A percentile compares a stretch with the other conserved stretches of the same genome.
phyloP scores from a whole-genome alignment of 2,888 invertebrate genomes.

The Antheraea assamensis region DNA sequence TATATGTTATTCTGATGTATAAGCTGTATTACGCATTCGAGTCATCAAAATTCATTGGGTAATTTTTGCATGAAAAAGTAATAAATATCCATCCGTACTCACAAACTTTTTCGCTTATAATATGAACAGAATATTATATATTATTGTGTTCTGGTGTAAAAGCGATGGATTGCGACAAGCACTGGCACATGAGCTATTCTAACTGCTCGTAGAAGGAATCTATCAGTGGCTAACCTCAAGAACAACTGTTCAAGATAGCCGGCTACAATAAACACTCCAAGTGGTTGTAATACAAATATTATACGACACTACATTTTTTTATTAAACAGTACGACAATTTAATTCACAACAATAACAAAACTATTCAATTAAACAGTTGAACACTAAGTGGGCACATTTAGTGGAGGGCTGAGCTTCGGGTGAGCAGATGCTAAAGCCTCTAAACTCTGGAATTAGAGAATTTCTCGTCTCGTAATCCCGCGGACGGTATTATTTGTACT shows the following conservation, averaged over 20 bases:
- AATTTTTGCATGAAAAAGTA: too few relatives aligned
- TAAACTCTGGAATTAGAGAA: constrained; percentile 36
- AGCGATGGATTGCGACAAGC: too few relatives aligned
- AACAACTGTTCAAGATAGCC: background rate
- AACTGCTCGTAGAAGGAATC: too few relatives aligned
- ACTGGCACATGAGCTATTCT: too few relatives aligned
- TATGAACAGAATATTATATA: too few relatives aligned
- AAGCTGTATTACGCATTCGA: too few relatives aligned
- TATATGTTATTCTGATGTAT: too few relatives aligned
- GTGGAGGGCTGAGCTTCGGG: background rate
- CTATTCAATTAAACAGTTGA: constrained; percentile 8
- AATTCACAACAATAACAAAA: background rate
- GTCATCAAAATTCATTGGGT: too few relatives aligned
- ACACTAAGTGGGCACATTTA: constrained; percentile 4
- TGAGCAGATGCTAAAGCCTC: constrained; percentile 34
- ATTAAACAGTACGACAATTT: background rate
- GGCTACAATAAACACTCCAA: background rate
- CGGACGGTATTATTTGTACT: constrained; percentile 34
- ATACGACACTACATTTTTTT: background rate
- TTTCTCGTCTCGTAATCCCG: constrained; percentile 36
- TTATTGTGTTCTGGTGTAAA: too few relatives aligned
- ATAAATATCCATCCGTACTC: too few relatives aligned
- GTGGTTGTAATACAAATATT: background rate
- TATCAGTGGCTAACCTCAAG: too few relatives aligned
- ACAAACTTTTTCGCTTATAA: too few relatives aligned